These are phyloP conservation scores for Pristionchus mayeri DNA, from an alignment of 2,888 invertebrate species.

Conservation along the genomic window DNA sequence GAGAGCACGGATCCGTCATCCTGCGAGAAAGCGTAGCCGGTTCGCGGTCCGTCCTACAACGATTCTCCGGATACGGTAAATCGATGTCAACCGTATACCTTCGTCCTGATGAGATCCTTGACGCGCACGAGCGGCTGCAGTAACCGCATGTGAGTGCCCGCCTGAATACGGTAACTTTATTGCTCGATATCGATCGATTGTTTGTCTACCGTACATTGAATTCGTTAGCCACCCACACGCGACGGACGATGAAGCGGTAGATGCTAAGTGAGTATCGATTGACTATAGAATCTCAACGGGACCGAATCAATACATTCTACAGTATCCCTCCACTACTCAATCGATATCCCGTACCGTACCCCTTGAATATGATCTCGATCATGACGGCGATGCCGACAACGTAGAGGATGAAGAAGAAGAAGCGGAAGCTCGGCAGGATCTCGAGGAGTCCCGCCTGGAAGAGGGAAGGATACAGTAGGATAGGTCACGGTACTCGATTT, in stretches of 20 bases:
- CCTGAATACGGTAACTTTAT: slow-evolving; percentile 19
- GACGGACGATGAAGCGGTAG: slow-evolving; percentile 17
- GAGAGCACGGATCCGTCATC: slow-evolving; percentile 55
- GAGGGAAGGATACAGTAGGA: background rate
- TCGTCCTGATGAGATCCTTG: slow-evolving; percentile 19
- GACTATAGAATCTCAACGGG: background rate
- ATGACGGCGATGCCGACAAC: background rate
- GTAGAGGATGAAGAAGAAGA: slow-evolving; percentile 43
- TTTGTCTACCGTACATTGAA: background rate
- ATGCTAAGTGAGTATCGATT: background rate
- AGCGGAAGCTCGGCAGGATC: background rate
- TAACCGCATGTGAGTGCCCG: background rate
- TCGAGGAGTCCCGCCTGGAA: slow-evolving; percentile 38
- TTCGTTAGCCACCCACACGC: slow-evolving; percentile 6
- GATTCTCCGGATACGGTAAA: background rate
- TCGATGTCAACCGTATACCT: slow-evolving; percentile 39
- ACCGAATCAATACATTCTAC: background rate
- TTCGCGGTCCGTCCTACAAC: background rate
- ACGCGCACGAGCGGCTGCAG: slow-evolving; percentile 43
- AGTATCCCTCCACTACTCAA: background rate
- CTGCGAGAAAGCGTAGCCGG: slow-evolving; percentile 56
- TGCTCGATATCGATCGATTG: background rate
- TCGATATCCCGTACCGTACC: background rate
- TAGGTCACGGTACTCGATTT: background rate
- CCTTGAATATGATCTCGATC: slow-evolving; percentile 40